Base-by-base conservation (phyloP, 2,888 invertebrate species). In the Carpatolechia fugitivella region DNA sequence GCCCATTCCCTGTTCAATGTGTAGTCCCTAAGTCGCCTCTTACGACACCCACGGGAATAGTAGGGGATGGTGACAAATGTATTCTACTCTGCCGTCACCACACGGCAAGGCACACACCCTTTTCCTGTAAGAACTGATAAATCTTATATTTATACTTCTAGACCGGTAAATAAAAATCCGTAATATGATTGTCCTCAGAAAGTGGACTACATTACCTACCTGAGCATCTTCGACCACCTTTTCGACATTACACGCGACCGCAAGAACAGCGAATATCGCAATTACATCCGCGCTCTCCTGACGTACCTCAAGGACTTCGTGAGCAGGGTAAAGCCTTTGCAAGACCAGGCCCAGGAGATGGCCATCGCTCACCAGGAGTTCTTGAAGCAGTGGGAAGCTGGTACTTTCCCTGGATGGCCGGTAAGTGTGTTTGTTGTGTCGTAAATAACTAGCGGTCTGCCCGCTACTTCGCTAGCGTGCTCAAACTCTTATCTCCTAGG, bases 121-220 rank as follows among this genome's bases (percentile, higher is more conserved):
- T n/a, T n/a, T n/a, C n/a, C n/a, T n/a, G n/a, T n/a, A n/a, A n/a
- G n/a, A n/a, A n/a, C n/a, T n/a, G n/a, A n/a, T n/a, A n/a, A n/a
- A n/a, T n/a, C n/a, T n/a, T n/a, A n/a, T n/a, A n/a, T n/a, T n/a
- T n/a, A n/a, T n/a, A n/a, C n/a, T n/a, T n/a, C n/a, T n/a, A n/a
- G n/a, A n/a, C n/a, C n/a, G n/a, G n/a, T n/a, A n/a, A n/a, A n/a
- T 44, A 44, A 6, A 1, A 24, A 18, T 18, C n/a, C 14, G 31
- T 18, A 48, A 31, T 50, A 24, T 36, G 3, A 18, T 2, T 29
- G 8, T 29, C 85, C 84, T 31, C 76, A 93, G 92, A 96, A 97
- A 92, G 93, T 98, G 31, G 99, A 99, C 85, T 99, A 99, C 82
- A 97, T 99, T 50, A 95, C 96, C 0, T 99, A 99, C 80, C 85